Evolutionary conservation across 2,797 vertebrate genomes (phyloP).

Genomic region (Mormyrus hasselquistii): DNA sequence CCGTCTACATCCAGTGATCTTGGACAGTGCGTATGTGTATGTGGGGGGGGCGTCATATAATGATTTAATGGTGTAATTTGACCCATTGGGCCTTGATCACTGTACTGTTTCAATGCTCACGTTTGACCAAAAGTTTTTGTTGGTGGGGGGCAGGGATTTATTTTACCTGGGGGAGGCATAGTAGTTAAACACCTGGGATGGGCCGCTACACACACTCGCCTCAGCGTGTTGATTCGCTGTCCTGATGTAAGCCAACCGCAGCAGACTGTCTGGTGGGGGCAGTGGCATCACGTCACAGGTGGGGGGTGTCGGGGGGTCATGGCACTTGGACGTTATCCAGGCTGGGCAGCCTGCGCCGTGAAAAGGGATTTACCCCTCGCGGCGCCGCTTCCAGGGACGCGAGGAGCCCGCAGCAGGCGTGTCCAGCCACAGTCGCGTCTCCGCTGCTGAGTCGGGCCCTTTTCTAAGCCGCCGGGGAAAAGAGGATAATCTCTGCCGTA

Average conservation of each 20-base stretch:
- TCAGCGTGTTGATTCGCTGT: slow-evolving; percentile 50
- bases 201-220: not conserved
- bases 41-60: not conserved
- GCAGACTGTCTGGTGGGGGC: slow-evolving; percentile 68
- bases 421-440: too few relatives aligned
- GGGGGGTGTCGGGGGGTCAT: not conserved
- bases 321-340: slow-evolving; percentile 7
- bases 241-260: slow-evolving; percentile 64
- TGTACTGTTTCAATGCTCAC: not conserved
- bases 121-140: not conserved
- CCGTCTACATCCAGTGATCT: not conserved
- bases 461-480: slow-evolving; percentile 1
- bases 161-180: not conserved
- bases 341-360: slow-evolving; percentile 5
- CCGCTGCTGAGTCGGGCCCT: not conserved
- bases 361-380: slow-evolving; percentile 12
- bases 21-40: not conserved
- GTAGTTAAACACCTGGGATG: not conserved
- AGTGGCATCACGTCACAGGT: slow-evolving; percentile 30
- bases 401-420: not conserved
- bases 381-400: not conserved
- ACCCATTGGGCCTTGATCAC: not conserved
- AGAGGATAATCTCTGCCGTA: not conserved
- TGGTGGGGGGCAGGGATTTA: not conserved
- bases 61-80: too few relatives aligned